phyloP scores from a whole-genome alignment of 2,888 invertebrate species.

The Meta bourneti region DNA sequence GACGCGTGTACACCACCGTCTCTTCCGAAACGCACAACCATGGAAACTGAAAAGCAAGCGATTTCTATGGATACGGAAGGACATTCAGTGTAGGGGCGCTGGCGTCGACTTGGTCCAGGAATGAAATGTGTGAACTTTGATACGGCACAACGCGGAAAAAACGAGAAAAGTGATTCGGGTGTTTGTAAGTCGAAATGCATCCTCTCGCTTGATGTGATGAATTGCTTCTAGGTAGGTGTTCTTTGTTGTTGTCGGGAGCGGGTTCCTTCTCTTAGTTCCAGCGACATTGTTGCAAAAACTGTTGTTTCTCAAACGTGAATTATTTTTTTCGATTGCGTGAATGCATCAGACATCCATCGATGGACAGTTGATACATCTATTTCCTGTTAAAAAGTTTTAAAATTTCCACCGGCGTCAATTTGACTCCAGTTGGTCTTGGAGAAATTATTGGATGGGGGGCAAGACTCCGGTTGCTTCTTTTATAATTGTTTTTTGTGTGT shows the following conservation, averaged over 20 bases:
- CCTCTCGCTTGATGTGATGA: not conserved
- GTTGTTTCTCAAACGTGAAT: not conserved
- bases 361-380: too few species aligned
- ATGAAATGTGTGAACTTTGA: not conserved
- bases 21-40: not conserved
- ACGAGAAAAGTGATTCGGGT: not conserved
- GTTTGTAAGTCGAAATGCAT: not conserved
- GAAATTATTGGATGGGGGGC: not conserved
- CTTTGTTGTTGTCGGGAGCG: not conserved
- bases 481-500: too few species aligned
- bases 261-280: too few species aligned
- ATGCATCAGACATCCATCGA: not conserved
- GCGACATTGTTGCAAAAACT: not conserved
- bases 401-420: not conserved
- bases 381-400: not conserved
- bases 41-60: not conserved
- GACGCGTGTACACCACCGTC: not conserved
- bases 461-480: too few species aligned
- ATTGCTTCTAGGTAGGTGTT: conserved; percentile 20
- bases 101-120: not conserved
- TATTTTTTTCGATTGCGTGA: not conserved
- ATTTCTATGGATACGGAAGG: conserved; percentile 15
- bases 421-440: not conserved
- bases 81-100: conserved; percentile 24
- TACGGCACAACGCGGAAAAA: conserved; percentile 12